phyloP scores from a whole-genome alignment of 2,113 vertebrate species.

The Syngnathus typhle region DNA sequence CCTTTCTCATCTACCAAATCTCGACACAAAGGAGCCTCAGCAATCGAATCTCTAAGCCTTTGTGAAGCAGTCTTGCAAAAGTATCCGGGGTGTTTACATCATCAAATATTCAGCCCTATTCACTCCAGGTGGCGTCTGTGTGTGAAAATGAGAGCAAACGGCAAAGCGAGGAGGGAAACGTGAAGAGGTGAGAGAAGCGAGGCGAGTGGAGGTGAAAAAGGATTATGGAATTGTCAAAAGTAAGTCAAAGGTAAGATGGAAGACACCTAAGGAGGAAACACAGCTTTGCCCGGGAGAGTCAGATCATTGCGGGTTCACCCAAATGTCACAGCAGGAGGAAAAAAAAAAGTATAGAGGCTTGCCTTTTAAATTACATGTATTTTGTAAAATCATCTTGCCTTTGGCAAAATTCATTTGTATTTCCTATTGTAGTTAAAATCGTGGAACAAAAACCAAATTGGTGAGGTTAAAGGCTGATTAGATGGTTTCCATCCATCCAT shows the following conservation, averaged over 20 bases:
- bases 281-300: slow-evolving; percentile 11
- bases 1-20: slow-evolving; percentile 8
- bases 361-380: slow-evolving; percentile 14
- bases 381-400: slow-evolving; percentile 39
- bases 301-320: slow-evolving; percentile 56
- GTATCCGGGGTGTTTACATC: slow-evolving; percentile 37
- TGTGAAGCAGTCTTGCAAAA: slow-evolving; percentile 32
- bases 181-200: slow-evolving; percentile 21
- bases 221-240: slow-evolving; percentile 16
- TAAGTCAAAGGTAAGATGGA: slow-evolving; percentile 15
- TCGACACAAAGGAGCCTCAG: not conserved
- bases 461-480: no score
- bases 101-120: slow-evolving; percentile 28
- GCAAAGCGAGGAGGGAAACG: not conserved
- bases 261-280: slow-evolving; percentile 11
- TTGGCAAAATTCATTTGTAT: slow-evolving; percentile 36
- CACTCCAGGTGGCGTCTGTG: slow-evolving; percentile 2
- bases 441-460: no score
- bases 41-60: slow-evolving; percentile 13
- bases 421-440: slow-evolving; percentile 3
- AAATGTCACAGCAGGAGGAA: slow-evolving; percentile 52
- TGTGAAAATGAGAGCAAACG: slow-evolving; percentile 27
- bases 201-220: not conserved
- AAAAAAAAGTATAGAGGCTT: slow-evolving; percentile 3
- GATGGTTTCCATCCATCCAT: no score